Evolutionary conservation across 2,797 vertebrate genomes (phyloP).

Genomic region (Channallabes apus): DNA sequence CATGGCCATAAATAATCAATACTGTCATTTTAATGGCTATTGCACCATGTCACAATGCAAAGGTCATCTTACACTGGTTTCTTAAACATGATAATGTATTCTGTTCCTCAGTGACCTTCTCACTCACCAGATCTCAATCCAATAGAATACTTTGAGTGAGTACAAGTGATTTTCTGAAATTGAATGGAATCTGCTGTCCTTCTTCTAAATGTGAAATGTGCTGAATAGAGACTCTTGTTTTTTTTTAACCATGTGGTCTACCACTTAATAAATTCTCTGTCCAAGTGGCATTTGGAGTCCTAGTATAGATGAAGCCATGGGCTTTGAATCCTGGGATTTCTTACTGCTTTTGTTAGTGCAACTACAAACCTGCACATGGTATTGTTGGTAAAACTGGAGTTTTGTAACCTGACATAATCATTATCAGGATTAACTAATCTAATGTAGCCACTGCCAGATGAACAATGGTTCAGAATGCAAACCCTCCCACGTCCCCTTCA

Average conservation of each 20-base stretch:
- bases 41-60: too few species aligned
- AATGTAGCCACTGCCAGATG: background rate
- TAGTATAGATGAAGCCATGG: background rate
- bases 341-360: too few species aligned
- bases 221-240: background rate
- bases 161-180: background rate
- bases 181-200: background rate
- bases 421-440: background rate
- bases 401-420: background rate
- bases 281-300: background rate
- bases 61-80: too few species aligned
- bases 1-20: background rate
- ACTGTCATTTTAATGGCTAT: background rate
- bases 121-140: too few species aligned
- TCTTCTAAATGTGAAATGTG: background rate
- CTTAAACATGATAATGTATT: too few species aligned
- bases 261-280: background rate
- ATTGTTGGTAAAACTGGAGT: background rate
- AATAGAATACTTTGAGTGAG: background rate
- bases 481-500: background rate
- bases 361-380: background rate
- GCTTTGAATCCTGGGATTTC: background rate
- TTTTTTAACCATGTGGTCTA: background rate
- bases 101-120: too few species aligned
- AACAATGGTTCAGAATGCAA: background rate